phyloP scores from a whole-genome alignment of 2,113 vertebrate genomes.

The Cynopterus brachyotis region DNA sequence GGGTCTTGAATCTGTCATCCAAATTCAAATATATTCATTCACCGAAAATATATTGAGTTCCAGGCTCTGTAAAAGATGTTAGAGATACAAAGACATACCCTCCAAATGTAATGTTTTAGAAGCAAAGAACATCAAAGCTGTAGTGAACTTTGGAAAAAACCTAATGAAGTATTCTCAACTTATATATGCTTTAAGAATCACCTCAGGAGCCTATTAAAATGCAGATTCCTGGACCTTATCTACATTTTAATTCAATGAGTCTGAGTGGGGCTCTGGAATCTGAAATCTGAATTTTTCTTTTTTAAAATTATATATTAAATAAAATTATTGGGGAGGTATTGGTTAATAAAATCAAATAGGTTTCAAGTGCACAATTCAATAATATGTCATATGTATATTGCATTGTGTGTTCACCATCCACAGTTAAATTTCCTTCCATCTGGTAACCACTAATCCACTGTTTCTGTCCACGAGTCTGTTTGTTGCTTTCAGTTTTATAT shows the following conservation, averaged over 20 bases:
- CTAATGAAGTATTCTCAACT: not conserved
- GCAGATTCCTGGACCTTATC: not conserved
- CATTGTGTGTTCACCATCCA: too few relatives aligned
- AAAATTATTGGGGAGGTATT: too few relatives aligned
- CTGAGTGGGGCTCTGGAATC: not conserved
- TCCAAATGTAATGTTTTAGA: slow-evolving; percentile 9
- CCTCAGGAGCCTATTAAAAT: not conserved
- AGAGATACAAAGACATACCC: not conserved
- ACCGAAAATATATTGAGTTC: not conserved
- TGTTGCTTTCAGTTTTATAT: too few relatives aligned
- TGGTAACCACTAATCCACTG: too few relatives aligned
- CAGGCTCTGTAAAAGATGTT: slow-evolving; percentile 2
- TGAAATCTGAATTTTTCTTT: not conserved
- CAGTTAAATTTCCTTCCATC: too few relatives aligned
- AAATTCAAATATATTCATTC: slow-evolving; percentile 31
- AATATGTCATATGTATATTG: too few relatives aligned
- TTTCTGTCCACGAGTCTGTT: too few relatives aligned
- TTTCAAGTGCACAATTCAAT: too few relatives aligned
- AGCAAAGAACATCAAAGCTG: not conserved
- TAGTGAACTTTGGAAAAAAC: not conserved
- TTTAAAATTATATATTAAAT: too few relatives aligned
- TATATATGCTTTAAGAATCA: not conserved
- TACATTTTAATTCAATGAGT: not conserved
- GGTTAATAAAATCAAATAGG: too few relatives aligned
- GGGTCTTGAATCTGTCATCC: not conserved